Base-by-base conservation (phyloP, 2,797 vertebrate species). In the Chaenodraco wilsoni region DNA sequence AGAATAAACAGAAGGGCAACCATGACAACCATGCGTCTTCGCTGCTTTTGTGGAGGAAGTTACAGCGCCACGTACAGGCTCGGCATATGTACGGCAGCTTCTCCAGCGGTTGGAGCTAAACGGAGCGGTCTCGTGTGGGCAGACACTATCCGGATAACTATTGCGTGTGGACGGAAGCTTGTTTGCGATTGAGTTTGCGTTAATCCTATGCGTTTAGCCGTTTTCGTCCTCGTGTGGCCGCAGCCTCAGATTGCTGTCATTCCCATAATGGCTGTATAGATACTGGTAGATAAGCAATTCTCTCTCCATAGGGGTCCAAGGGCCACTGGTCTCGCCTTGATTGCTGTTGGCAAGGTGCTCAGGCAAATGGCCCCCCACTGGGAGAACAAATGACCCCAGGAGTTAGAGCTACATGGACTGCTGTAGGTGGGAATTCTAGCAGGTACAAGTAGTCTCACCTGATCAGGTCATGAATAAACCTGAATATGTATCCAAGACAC, bases 341-440 rank as follows among this genome's bases (percentile, higher is more conserved):
- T 83, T 84, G 51, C 76, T 76, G 76, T 78, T 78, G 69, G 73
- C 79, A 73, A 78, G 81, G 69, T 84, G 75, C 75, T 85, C 54
- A 50, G 65, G 69, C 61, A 76, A 88, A 82, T 83, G 64, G 72
- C 60, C 69, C 62, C 76, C 80, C 57, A 62, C 78, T 63, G 81
- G 27, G 83, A 75, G 78, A 73, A 80, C 75, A 84, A 84, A 84
- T 82, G 55, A 84, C 61, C 56, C 58, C 54, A 40, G 57, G 61
- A 79, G 76, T 74, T 64, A 67, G n/a, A 69, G 49, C 73, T 31
- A 14, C 64, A 57, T 33, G 17, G 41, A 51, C 43, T 61, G 58
- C 54, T 48, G 77, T 41, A 74, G 67, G 73, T 78, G 71, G 51
- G 43, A 78, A 72, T 12, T 33, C 14, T 44, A 41, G 55, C 77